Conservation (phyloP, 2,797 vertebrate genomes). For the Tokudaia tokunoshimensis region DNA sequence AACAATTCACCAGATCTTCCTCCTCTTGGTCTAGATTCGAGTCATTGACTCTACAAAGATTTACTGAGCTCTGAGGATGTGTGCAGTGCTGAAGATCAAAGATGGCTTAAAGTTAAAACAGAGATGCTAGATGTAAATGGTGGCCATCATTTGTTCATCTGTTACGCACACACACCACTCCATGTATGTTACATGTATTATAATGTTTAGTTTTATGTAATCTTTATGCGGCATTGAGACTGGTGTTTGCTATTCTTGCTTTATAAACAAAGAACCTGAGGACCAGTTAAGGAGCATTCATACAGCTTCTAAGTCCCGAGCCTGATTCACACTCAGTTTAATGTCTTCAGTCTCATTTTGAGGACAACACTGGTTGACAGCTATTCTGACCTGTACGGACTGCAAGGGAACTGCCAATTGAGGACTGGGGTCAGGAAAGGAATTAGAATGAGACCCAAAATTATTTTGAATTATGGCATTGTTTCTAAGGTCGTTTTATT, state of each 20-base stretch:
- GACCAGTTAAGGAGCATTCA: background rate
- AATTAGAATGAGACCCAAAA: background rate
- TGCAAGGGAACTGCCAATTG: too few species aligned
- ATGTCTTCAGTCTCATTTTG: background rate
- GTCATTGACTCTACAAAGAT: background rate
- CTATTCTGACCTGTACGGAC: background rate
- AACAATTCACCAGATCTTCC: background rate
- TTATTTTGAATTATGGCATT: background rate
- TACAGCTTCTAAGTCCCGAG: background rate
- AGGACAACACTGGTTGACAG: background rate
- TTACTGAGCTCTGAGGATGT: background rate
- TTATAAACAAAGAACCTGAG: background rate
- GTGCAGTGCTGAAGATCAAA: background rate
- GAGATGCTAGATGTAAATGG: background rate
- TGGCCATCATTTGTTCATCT: background rate
- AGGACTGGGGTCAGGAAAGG: background rate
- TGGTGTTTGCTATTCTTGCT: background rate
- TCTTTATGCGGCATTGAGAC: background rate
- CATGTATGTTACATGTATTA: background rate
- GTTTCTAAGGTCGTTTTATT: constrained; percentile 8
- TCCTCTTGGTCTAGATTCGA: background rate
- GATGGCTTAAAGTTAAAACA: background rate
- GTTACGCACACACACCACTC: background rate
- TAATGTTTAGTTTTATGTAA: background rate
- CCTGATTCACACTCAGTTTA: background rate